phyloP scores from a whole-genome alignment of 2,888 invertebrate species.

The Acanthococcus lagerstroemiae region DNA sequence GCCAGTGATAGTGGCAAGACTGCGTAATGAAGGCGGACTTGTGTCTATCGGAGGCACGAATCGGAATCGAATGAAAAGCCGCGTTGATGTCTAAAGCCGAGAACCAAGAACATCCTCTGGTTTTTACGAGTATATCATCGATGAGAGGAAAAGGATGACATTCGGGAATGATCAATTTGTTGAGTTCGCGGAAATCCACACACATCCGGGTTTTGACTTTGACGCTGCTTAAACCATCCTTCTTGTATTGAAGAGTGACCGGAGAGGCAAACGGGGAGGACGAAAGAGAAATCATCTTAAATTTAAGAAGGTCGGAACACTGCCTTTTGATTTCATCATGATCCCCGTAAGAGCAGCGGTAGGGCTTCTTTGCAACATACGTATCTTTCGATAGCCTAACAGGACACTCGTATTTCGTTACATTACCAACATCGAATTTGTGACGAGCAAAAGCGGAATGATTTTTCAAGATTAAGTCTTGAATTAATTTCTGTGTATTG shows the following conservation, averaged over 20 bases:
- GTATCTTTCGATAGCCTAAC: neutral
- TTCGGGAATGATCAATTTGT: slow-evolving; percentile 8
- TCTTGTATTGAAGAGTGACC: slow-evolving; percentile 1
- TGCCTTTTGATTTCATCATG: slow-evolving; percentile 16
- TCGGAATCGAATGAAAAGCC: slow-evolving; percentile 40
- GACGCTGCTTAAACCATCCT: neutral
- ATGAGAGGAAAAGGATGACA: slow-evolving; percentile 10
- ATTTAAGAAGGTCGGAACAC: neutral
- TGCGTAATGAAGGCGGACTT: slow-evolving; percentile 19
- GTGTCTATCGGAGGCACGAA: slow-evolving; percentile 1
- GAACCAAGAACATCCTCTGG: slow-evolving; percentile 39
- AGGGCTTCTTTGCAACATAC: slow-evolving; percentile 15
- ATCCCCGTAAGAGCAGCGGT: slow-evolving; percentile 12
- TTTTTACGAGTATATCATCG: slow-evolving; percentile 33
- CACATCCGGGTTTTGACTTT: slow-evolving; percentile 1
- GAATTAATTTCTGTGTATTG: no score
- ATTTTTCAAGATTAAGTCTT: neutral
- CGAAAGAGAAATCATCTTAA: slow-evolving; percentile 2
- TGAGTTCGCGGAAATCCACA: slow-evolving; percentile 18
- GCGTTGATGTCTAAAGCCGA: slow-evolving; percentile 41
- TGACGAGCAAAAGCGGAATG: neutral
- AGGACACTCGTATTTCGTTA: neutral
- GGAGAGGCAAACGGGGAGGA: slow-evolving; percentile 18
- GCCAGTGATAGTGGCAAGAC: neutral
- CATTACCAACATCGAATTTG: slow-evolving; percentile 5